phyloP scores from a whole-genome alignment of 2,113 vertebrate species.

The Scytalopus superciliaris region DNA sequence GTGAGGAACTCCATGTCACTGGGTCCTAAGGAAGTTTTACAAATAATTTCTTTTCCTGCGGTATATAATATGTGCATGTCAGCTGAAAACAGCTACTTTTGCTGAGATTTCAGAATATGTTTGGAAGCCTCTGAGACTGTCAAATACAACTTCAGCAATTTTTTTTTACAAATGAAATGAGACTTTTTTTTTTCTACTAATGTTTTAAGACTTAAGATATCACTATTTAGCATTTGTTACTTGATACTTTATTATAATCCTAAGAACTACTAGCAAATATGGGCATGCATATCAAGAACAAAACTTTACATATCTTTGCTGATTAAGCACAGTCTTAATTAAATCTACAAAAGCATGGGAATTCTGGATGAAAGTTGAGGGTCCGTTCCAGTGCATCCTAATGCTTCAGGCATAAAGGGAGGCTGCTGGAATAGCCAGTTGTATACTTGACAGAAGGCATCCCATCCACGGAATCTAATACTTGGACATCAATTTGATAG shows the following conservation, averaged over 20 bases:
- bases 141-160: neutral
- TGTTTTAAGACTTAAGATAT: neutral
- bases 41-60: neutral
- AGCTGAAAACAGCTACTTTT: neutral
- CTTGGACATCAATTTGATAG: neutral
- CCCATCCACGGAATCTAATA: neutral
- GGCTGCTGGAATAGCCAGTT: neutral
- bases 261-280: neutral
- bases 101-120: neutral
- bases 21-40: neutral
- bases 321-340: neutral
- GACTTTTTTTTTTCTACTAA: accelerated
- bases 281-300: neutral
- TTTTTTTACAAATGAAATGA: neutral
- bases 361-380: neutral
- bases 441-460: neutral
- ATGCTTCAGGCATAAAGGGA: neutral
- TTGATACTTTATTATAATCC: neutral
- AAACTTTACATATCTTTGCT: neutral
- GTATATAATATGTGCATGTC: neutral
- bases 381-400: neutral
- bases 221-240: neutral
- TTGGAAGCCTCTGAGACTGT: neutral
- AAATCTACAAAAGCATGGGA: neutral
- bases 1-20: neutral